Percentiles rank a stretch among this genome's conserved stretches.
Conservation (phyloP, 2,113 vertebrate species). For the Egretta garzetta region DNA sequence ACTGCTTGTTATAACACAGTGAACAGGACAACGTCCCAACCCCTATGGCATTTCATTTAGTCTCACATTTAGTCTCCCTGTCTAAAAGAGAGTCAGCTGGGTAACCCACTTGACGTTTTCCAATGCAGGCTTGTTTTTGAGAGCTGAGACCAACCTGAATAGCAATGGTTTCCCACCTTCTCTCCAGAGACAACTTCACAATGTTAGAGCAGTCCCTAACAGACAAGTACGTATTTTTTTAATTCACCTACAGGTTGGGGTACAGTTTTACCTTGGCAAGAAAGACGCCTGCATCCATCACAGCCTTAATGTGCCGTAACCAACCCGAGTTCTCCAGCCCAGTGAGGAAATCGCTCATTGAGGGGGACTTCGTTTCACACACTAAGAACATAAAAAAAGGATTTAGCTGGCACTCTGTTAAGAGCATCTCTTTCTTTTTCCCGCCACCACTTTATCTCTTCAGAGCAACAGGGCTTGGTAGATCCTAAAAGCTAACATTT, state of each 20-base stretch:
- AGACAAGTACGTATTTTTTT: background rate
- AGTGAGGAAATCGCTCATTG: conserved; percentile 85
- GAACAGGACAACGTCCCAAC: background rate
- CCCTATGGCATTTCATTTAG: accelerated
- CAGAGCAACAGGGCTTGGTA: background rate
- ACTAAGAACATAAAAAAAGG: conserved; percentile 61
- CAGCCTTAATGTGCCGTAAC: conserved; percentile 84
- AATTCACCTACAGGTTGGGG: background rate
- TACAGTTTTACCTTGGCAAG: conserved; percentile 79
- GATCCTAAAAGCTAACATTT: background rate
- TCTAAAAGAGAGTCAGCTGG: background rate
- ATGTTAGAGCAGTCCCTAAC: background rate
- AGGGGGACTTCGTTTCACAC: conserved; percentile 80
- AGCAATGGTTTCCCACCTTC: background rate
- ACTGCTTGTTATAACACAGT: background rate
- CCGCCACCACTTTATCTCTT: background rate
- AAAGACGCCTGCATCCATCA: conserved; percentile 83
- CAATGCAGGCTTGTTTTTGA: background rate
- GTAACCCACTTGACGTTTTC: accelerated
- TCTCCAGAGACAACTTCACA: background rate
- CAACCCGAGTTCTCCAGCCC: conserved; percentile 85
- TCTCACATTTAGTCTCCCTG: no score
- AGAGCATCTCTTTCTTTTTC: background rate
- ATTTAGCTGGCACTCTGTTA: background rate
- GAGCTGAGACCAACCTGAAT: background rate